phyloP scores from a whole-genome alignment of 53 echinoderm and acorn worm genomes.

The Apostichopus leukothele region DNA sequence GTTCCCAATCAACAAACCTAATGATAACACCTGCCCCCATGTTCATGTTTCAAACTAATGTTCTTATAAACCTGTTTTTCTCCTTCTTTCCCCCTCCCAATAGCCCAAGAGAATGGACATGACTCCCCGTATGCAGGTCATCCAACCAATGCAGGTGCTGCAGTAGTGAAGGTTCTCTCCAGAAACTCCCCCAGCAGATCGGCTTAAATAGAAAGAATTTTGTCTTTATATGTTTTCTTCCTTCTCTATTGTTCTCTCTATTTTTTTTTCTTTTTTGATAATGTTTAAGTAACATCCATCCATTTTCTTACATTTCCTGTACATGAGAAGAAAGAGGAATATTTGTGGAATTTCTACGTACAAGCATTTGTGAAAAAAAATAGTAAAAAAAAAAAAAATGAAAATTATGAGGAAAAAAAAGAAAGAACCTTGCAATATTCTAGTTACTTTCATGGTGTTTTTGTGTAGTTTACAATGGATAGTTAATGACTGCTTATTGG shows the following conservation, averaged over 20 bases:
- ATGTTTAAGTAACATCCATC: constrained; percentile 39
- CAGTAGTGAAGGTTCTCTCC: neutral
- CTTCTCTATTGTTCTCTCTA: neutral
- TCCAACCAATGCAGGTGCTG: constrained; percentile 37
- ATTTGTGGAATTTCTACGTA: neutral
- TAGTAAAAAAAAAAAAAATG: neutral
- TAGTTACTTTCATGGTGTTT: constrained; percentile 40
- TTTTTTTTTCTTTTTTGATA: constrained; percentile 13
- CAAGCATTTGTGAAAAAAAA: constrained; percentile 17
- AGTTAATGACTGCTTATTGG: constrained; percentile 2
- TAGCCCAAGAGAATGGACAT: constrained; percentile 67
- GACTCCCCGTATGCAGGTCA: constrained; percentile 41
- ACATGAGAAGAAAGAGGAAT: constrained; percentile 17
- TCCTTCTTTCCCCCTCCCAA: neutral
- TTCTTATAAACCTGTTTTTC: neutral
- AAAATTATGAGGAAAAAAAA: constrained; percentile 5
- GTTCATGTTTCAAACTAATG: too few species aligned
- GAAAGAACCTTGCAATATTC: constrained; percentile 23
- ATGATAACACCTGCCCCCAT: too few species aligned
- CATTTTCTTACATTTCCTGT: constrained; percentile 39
- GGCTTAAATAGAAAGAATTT: neutral
- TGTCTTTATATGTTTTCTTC: neutral
- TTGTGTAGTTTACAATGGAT: constrained; percentile 20
- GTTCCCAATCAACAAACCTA: too few species aligned
- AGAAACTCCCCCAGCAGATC: neutral